Base-by-base conservation (phyloP, 2,888 invertebrate species). In the Netelia melanura region DNA sequence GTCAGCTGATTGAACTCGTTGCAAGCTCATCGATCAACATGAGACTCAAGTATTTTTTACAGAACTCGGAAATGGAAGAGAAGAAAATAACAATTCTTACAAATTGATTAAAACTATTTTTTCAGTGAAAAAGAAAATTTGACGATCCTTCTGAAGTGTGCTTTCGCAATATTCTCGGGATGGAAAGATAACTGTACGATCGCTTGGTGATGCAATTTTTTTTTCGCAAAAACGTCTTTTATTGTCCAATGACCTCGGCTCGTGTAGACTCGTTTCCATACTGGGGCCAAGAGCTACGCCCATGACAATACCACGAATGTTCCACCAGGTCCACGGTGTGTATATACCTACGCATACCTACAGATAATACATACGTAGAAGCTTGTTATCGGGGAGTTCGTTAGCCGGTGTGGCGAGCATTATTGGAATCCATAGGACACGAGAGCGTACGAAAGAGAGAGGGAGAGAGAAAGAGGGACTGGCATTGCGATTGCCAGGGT, bases 381-480 rank as follows among this genome's bases (percentile, higher is more conserved):
- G 80, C 77, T 84, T 74, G 84, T 84, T 83, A 86, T 85, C 84
- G 83, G 85, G 54, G 81, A 81, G 82, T 84, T 86, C 82, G 85
- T 84, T 86, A 86, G 86, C 83, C 86, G 68, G 71, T 83, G 83
- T 83, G 83, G 86, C 74, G 77, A 75, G 75, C 81, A 85, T 86
- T 86, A 85, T 86, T 85, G 86, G 83, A 84, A 86, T 86, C 82
- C 86, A 86, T 86, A 70, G 86, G 86, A 70, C 62, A 23, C 10
- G 58, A 61, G 58, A 14, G 62, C 11, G 3, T 17, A 1, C n/a
- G 52, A 52, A 52, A 52, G 52, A 52, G 52, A 52, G 52, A 52
- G 54, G n/a, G 52, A 52, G 11, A 52, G 52, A 52, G 52, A 52
- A 10, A 23, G 21, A 56, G 71, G 62, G 84, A 64, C 70, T 67